phyloP scores from a whole-genome alignment of 1,140 invertebrate genomes.

The Anastrepha ludens region DNA sequence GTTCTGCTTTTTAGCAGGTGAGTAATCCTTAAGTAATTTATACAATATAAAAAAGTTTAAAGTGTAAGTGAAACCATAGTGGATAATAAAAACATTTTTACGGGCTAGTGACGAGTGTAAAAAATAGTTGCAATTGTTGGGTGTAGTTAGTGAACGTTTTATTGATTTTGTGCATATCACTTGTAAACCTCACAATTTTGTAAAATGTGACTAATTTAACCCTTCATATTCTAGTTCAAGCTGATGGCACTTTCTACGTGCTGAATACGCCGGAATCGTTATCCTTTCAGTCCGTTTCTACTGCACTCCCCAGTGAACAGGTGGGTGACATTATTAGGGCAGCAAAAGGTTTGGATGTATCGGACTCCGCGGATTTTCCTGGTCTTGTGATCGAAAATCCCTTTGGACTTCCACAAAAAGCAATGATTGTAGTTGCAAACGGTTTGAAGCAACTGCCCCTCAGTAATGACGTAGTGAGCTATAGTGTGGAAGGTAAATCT shows the following conservation, averaged over 20 bases:
- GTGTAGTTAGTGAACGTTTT: slow-evolving; percentile 16
- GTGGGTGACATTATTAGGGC: slow-evolving; percentile 84
- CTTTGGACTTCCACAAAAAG: slow-evolving; percentile 85
- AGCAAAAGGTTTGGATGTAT: slow-evolving; percentile 81
- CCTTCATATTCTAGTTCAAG: slow-evolving; percentile 77
- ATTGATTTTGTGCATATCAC: slow-evolving; percentile 38
- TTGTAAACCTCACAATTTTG: not conserved
- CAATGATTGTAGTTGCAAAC: slow-evolving; percentile 84
- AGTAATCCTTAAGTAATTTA: slow-evolving; percentile 59
- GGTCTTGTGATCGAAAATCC: slow-evolving; percentile 83
- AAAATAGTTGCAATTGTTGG: not conserved
- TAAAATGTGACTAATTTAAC: not conserved
- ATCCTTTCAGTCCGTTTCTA: slow-evolving; percentile 78
- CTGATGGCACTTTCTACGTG: slow-evolving; percentile 81
- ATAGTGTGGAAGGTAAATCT: slow-evolving; percentile 62
- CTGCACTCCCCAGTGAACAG: slow-evolving; percentile 78
- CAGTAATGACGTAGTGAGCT: slow-evolving; percentile 70
- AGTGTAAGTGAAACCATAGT: not conserved
- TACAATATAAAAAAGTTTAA: not conserved
- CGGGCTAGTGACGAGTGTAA: not conserved
- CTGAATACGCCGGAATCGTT: slow-evolving; percentile 81
- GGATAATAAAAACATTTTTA: not conserved
- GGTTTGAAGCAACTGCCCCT: slow-evolving; percentile 78
- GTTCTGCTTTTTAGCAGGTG: slow-evolving; percentile 71
- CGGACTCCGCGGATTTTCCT: slow-evolving; percentile 79